Evolutionary conservation across 2,113 vertebrate genomes (phyloP), one percentile per base, ranked within the genome.

Genomic region (Rynchops niger): DNA sequence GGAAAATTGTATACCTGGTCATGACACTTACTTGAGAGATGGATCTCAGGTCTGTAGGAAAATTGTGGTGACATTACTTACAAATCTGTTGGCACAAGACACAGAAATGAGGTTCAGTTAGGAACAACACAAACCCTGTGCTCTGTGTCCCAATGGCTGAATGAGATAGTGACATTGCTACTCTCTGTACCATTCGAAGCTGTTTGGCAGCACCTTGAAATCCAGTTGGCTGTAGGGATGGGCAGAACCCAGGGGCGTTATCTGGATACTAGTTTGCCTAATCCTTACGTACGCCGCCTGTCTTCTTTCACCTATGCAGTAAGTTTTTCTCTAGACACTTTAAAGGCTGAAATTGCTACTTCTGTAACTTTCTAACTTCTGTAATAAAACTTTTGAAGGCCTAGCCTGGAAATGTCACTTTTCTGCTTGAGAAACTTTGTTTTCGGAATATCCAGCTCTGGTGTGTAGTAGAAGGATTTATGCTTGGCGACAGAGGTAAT

Each of bases 371-470:
- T 87, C 9, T 80, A 71, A 92, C 29, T 85, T 62, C 3, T 43
- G 18, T 67, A 65, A 79, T 69, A 95, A 88, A 88, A 93, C 63
- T 92, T 95, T 49, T 70, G 50, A 80, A 55, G 32, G 8, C 25
- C 96, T 93, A 93, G 17, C 50, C 59, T 92, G 58, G 47, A 94
- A 97, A 97, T 93, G 77, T 85, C 94, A 94, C 93, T 96, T 92
- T 96, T 96, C 94, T 94, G 93, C 95, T 90, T 93, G 83, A 96
- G 56, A 94, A 92, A 36, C 30, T 26, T 88, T 72, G n/a, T 9
- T 92, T 96, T 94, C 83, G 70, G 73, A 92, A 74, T 86, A 91
- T 83, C 36, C 21, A 71, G 2, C 55, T 89, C 40, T 50, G 5
- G 34, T 71, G 32, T 83, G 14, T 69, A 83, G 62, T 58, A 82